Conservation (phyloP, 2,113 vertebrate genomes). For the Bombycilla garrulus region DNA sequence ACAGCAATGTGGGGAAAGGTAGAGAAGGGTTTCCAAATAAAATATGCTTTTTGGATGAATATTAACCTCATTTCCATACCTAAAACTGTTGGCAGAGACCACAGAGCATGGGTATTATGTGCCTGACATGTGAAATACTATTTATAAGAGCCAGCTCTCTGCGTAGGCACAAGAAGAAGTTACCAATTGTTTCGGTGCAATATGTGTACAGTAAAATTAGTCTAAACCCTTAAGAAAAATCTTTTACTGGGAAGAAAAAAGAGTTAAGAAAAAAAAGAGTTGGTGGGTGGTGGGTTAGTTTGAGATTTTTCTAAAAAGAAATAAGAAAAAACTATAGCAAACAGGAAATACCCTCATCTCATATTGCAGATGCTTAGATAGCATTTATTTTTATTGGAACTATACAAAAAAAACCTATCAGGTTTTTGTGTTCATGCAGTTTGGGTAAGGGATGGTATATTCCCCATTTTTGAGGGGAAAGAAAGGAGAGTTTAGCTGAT, state of each 20-base stretch:
- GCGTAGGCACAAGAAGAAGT: background rate
- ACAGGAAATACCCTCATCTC: background rate
- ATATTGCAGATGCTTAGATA: background rate
- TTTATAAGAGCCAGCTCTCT: background rate
- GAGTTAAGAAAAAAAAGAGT: background rate
- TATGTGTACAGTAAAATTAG: background rate
- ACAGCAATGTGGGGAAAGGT: background rate
- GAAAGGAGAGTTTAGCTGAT: background rate
- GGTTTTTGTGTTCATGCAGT: rapidly evolving
- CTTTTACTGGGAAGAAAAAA: background rate
- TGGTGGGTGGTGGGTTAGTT: background rate
- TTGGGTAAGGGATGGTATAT: rapidly evolving
- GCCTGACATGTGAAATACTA: background rate
- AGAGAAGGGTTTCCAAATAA: background rate
- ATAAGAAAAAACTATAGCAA: background rate
- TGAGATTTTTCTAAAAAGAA: background rate
- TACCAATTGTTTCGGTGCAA: background rate
- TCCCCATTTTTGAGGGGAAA: background rate
- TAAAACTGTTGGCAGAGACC: background rate
- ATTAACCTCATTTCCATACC: background rate
- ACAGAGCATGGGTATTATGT: background rate
- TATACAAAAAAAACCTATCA: background rate
- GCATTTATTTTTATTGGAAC: background rate
- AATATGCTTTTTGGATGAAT: background rate
- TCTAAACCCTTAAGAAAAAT: background rate